Evolutionary conservation across 2,888 invertebrate genomes (phyloP).

Genomic region (Temnothorax ravouxi): DNA sequence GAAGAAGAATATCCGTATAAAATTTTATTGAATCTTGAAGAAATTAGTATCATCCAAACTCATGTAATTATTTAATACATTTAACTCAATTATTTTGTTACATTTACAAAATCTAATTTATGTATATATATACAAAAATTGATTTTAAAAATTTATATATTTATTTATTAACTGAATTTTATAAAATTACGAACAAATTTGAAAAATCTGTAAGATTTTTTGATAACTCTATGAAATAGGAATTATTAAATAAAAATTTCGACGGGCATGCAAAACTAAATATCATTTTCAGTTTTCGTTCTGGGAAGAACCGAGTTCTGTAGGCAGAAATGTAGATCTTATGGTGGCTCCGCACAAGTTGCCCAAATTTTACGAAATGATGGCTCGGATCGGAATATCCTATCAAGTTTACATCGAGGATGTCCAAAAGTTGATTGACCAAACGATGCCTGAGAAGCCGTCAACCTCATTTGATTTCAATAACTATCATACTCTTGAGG

Average conservation of each 20-base stretch:
- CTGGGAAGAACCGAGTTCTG: neutral
- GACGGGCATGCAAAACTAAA: neutral
- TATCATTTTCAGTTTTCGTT: neutral
- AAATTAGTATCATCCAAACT: neutral
- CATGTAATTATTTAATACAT: neutral
- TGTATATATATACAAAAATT: neutral
- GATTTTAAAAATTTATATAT: neutral
- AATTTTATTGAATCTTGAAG: neutral
- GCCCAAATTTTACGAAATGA: neutral
- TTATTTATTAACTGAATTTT: neutral
- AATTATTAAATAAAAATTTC: neutral
- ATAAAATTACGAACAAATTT: neutral
- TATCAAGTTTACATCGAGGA: neutral
- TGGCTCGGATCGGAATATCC: neutral
- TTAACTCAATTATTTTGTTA: neutral
- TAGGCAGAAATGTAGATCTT: neutral
- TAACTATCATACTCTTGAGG: neutral
- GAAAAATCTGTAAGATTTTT: neutral
- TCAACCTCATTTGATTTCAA: neutral
- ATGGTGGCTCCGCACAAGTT: neutral
- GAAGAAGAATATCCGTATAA: neutral
- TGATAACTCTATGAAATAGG: neutral
- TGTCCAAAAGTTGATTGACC: neutral
- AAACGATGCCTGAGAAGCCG: neutral
- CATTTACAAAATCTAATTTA: neutral